phyloP scores from a whole-genome alignment of 2,113 vertebrate species.

The Sisor rabdophorus region DNA sequence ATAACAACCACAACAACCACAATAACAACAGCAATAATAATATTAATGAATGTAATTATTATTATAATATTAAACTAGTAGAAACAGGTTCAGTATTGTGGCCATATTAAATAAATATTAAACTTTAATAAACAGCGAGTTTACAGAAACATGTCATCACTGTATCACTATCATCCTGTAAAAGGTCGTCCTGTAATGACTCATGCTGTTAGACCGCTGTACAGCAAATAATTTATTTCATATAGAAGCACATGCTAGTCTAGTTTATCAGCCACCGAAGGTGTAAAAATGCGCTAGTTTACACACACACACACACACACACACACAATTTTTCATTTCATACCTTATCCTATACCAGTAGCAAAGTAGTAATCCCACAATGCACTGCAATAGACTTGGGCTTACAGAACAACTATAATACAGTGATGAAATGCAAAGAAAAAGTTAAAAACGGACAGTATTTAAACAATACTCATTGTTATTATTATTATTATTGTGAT shows the following conservation, averaged over 20 bases:
- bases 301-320: neutral
- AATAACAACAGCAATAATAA: neutral
- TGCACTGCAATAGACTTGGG: neutral
- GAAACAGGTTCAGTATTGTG: too few relatives aligned
- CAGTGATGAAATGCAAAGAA: neutral
- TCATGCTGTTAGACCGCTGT: too few relatives aligned
- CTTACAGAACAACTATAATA: neutral
- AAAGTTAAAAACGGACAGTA: neutral
- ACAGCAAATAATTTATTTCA: neutral
- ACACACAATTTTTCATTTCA: neutral
- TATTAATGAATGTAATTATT: neutral
- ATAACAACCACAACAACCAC: neutral
- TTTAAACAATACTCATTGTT: too few relatives aligned
- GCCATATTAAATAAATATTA: too few relatives aligned
- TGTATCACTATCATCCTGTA: too few relatives aligned
- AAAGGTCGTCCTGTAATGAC: too few relatives aligned
- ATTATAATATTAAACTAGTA: too few relatives aligned
- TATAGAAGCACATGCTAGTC: neutral
- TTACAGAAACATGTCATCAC: too few relatives aligned
- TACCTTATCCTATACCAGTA: constrained; percentile 1
- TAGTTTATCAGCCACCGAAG: neutral
- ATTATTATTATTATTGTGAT: neutral
- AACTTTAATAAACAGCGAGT: neutral
- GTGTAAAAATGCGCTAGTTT: neutral
- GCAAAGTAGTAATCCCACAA: neutral